Percentiles rank a stretch among this genome's conserved stretches.
Conservation (phyloP, 2,797 vertebrate genomes). For the Paramormyrops hopkinsi region DNA sequence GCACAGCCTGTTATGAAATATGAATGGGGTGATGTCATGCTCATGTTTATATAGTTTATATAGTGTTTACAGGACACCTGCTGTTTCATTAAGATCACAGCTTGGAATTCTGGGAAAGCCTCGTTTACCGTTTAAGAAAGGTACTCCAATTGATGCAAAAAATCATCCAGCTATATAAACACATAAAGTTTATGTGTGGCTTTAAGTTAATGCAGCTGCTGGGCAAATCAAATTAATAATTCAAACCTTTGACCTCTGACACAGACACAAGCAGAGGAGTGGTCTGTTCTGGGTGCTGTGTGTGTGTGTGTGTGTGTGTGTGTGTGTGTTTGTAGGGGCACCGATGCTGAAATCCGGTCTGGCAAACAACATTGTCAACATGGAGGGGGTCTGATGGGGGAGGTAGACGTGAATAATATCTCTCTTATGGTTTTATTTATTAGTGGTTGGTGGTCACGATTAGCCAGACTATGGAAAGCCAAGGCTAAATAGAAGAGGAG, state of each 20-base stretch:
- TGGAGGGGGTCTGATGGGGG: slow-evolving; percentile 64
- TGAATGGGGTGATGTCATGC: not conserved
- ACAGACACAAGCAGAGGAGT: not conserved
- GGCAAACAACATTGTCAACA: slow-evolving; percentile 76
- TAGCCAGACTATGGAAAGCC: not conserved
- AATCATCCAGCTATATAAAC: not conserved
- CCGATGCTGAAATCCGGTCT: slow-evolving; percentile 33
- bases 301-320: not conserved
- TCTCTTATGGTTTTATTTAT: not conserved
- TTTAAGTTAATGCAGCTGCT: not conserved
- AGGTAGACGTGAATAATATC: not conserved
- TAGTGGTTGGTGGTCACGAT: not conserved
- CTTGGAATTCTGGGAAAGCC: not conserved
- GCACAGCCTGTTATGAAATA: not conserved
- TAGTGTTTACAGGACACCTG: not conserved
- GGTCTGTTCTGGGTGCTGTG: not conserved
- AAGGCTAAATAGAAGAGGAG: not conserved
- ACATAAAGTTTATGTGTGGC: not conserved
- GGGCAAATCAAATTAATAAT: not conserved
- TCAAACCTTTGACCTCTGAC: not conserved
- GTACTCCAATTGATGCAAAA: not conserved
- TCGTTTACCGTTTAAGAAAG: not conserved
- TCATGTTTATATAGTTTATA: not conserved
- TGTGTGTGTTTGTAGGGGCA: not conserved
- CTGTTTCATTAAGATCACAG: not conserved